Conservation (phyloP, 2,888 invertebrate genomes). For the Actias luna region DNA sequence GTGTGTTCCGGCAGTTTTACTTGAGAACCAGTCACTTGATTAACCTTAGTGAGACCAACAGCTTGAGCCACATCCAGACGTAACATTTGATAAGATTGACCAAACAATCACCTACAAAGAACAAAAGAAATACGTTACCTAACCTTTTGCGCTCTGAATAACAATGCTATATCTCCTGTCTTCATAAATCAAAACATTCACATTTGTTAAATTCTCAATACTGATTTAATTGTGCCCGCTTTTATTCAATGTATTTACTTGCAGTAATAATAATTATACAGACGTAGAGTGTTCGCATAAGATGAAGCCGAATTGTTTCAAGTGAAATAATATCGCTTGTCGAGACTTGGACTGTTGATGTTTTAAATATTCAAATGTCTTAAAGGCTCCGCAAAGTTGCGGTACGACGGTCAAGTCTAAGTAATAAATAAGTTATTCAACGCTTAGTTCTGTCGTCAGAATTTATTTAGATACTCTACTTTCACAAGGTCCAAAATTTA, state of each 20-base stretch:
- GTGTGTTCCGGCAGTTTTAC: too few species aligned
- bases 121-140: constrained; percentile 43
- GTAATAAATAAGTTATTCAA: background rate
- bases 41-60: too few species aligned
- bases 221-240: constrained; percentile 38
- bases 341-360: background rate
- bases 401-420: background rate
- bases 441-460: background rate
- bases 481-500: too few species aligned
- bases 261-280: constrained; percentile 9
- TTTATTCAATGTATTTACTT: constrained; percentile 28
- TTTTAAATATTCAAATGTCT: constrained; percentile 9
- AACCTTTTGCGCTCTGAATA: constrained; percentile 50
- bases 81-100: too few species aligned
- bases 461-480: background rate
- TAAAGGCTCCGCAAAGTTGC: background rate
- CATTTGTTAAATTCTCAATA: constrained; percentile 41
- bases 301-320: background rate
- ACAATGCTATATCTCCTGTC: constrained; percentile 35
- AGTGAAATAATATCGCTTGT: constrained; percentile 9
- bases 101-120: too few species aligned
- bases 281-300: background rate
- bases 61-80: too few species aligned
- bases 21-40: too few species aligned
- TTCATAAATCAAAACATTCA: constrained; percentile 46